A percentile compares a stretch with the other conserved stretches of the same genome.
Conservation (phyloP, 2,888 invertebrate species). For the Cotesia congregata region DNA sequence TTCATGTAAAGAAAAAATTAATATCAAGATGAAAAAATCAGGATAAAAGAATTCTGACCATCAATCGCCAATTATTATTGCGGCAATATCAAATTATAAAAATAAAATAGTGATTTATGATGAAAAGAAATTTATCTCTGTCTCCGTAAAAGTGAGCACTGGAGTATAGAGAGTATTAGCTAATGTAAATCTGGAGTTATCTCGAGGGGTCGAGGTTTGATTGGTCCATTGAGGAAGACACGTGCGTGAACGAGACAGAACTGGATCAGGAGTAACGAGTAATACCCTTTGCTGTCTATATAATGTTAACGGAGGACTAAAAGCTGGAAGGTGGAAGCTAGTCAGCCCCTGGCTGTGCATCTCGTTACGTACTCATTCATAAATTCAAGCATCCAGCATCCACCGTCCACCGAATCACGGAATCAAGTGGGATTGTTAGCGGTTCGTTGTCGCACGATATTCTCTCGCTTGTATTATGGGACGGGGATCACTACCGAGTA, state of each 20-base stretch:
- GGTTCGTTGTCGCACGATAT: constrained; percentile 41
- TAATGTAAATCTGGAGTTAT: constrained; percentile 48
- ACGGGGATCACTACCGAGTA: neutral
- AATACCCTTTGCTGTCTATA: neutral
- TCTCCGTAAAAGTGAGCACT: neutral
- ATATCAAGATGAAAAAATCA: too few species aligned
- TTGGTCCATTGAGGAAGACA: constrained; percentile 70
- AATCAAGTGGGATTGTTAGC: constrained; percentile 70
- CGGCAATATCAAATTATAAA: too few species aligned
- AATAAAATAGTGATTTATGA: too few species aligned
- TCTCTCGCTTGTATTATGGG: constrained; percentile 5
- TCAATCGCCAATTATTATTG: too few species aligned
- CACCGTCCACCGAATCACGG: constrained; percentile 58
- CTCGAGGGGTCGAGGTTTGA: constrained; percentile 65
- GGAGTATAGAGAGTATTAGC: constrained; percentile 49
- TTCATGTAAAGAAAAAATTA: too few species aligned
- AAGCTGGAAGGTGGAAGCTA: constrained; percentile 6
- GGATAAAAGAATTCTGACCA: too few species aligned
- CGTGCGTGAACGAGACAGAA: constrained; percentile 48
- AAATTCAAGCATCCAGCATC: constrained; percentile 50
- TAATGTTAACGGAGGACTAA: neutral
- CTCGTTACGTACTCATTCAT: constrained; percentile 70
- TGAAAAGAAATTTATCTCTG: neutral
- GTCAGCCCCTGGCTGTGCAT: constrained; percentile 66
- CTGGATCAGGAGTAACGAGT: constrained; percentile 14